These are phyloP conservation scores for Hypotaenidia okinawae DNA, from an alignment of 2,797 vertebrate genomes.

Conservation along the genomic window DNA sequence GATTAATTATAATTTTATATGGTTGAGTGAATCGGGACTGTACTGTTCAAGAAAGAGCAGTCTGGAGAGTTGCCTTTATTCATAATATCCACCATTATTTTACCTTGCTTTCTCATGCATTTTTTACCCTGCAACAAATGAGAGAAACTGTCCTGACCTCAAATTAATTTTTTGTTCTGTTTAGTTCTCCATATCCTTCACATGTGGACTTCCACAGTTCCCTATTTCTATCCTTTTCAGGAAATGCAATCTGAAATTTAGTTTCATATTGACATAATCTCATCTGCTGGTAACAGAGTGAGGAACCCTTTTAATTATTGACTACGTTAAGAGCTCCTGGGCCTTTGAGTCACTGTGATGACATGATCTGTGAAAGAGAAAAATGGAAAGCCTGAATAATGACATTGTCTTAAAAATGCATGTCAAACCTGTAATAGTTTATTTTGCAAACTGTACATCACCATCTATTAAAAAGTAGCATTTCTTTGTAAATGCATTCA, in stretches of 20 bases:
- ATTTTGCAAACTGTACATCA: neutral
- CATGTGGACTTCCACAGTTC: neutral
- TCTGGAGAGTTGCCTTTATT: conserved; percentile 1
- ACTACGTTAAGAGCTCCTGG: neutral
- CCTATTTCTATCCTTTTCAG: neutral
- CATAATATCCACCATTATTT: neutral
- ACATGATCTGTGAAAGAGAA: neutral
- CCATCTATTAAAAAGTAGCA: neutral
- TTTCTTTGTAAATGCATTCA: neutral
- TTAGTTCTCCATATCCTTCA: neutral
- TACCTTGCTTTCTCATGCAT: neutral
- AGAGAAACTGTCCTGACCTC: neutral
- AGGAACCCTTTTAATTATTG: neutral
- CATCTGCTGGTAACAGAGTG: neutral
- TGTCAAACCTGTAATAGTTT: neutral
- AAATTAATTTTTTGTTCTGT: neutral
- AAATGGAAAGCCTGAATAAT: neutral
- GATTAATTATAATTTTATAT: conserved; percentile 47
- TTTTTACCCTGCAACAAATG: neutral
- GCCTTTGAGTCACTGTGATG: neutral
- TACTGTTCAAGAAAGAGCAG: neutral
- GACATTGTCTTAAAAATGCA: neutral
- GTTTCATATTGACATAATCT: neutral
- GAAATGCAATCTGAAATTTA: neutral
- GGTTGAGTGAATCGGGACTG: conserved; percentile 18